phyloP scores from a whole-genome alignment of 92 coral and sea anemone genomes.

The Paramuricea clavata region DNA sequence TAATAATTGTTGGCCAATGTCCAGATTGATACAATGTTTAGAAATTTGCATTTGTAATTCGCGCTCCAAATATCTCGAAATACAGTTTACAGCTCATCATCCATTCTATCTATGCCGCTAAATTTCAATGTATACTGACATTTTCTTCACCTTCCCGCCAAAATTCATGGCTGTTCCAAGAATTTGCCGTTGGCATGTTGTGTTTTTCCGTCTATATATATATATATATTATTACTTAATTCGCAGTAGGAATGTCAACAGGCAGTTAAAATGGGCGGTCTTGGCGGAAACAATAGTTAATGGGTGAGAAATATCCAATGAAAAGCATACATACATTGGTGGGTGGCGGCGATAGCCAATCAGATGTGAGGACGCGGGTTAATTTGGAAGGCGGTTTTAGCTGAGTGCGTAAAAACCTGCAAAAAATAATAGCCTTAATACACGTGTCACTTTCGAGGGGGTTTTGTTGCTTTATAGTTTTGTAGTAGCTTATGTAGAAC shows the following conservation, averaged over 20 bases:
- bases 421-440: constrained; percentile 24
- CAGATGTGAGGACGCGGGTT: constrained; percentile 8
- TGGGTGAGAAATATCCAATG: constrained; percentile 34
- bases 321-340: not conserved
- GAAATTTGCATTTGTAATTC: too few species aligned
- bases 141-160: not conserved
- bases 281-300: constrained; percentile 45
- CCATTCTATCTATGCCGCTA: too few species aligned
- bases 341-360: constrained; percentile 7
- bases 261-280: constrained; percentile 46
- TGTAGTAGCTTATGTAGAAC: constrained; percentile 77
- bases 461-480: constrained; percentile 24
- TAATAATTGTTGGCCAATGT: too few species aligned
- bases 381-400: constrained; percentile 5
- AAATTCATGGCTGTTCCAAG: not conserved
- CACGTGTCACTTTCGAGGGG: constrained; percentile 47
- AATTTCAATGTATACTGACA: not conserved
- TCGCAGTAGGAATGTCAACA: constrained; percentile 37
- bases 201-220: too few species aligned
- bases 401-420: not conserved
- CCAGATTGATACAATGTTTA: too few species aligned
- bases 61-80: too few species aligned
- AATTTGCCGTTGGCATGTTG: not conserved
- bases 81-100: too few species aligned
- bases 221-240: not conserved